Evolutionary conservation across 2,113 vertebrate genomes (phyloP), one percentile per base, ranked within the genome.

Genomic region (Puffinus mauretanicus): DNA sequence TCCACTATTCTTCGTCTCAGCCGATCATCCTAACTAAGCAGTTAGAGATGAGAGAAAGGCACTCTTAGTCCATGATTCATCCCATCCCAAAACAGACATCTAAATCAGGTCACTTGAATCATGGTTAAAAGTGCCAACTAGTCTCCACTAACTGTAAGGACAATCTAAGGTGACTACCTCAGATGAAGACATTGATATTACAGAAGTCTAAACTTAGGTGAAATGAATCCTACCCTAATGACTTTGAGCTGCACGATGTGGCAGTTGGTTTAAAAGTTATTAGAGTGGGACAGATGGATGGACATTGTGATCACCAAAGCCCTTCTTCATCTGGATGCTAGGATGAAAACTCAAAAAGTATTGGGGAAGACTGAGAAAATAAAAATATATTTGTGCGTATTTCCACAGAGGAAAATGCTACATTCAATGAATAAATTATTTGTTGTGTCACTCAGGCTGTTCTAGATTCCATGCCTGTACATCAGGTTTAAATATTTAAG

Each of bases 161-260:
- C 70, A 87, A 81, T 65, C 73, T 92, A 79, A 93, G 36, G 73
- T 78, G 78, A 91, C 91, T 84, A 60, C 49, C 54, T 89, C 81
- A 82, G 40, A 91, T 95, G 49, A 91, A 82, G 78, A 82, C 49
- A 90, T 11, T 36, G 84, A 88, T 91, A 91, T 52, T 78, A 13
- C 2, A 71, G 29, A 78, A 87, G 80, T 82, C 75, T 95, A 95
- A 95, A 97, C 78, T 87, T 91, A 96, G 90, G 78, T 82, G 88
- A 93, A 96, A 93, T 76, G 34, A 87, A 96, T 93, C 87, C 87
- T 86, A 54, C 64, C 47, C 34, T 52, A 65, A 87, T 90, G 70
- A 70, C 66, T 91, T 85, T 85, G 49, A 93, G 73, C 65, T 85
- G 65, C 47, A 69, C 1, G 1, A 36, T 36, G 22, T 29, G 16